Percentiles rank a stretch among this genome's conserved stretches.
These are phyloP conservation scores for Orussus abietinus DNA, from an alignment of 1,140 invertebrate genomes.

Conservation along the genomic window DNA sequence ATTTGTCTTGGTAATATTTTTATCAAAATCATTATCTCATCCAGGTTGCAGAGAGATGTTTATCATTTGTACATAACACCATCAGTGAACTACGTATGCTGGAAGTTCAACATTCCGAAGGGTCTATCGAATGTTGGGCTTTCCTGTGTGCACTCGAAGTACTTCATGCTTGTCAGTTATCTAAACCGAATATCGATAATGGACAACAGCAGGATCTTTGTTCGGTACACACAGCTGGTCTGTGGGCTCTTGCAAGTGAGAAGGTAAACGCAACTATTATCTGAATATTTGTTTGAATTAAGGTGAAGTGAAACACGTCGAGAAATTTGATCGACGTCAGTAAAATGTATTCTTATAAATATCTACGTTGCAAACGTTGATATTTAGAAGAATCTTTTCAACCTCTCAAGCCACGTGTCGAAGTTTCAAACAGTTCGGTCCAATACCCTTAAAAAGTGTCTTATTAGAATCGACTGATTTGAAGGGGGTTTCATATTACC, in stretches of 20 bases:
- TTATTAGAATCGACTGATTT: too few species aligned
- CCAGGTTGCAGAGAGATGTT: conserved; percentile 77
- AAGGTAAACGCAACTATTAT: conserved; percentile 61
- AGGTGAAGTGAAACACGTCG: too few species aligned
- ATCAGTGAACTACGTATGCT: conserved; percentile 76
- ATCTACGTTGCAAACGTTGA: conserved; percentile 1
- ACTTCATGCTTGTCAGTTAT: conserved; percentile 69
- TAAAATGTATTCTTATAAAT: conserved; percentile 6
- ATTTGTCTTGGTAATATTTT: conserved; percentile 12
- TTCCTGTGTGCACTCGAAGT: conserved; percentile 90
- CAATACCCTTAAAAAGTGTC: too few species aligned
- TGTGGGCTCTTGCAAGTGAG: conserved; percentile 89
- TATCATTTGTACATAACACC: conserved; percentile 83
- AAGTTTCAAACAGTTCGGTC: too few species aligned
- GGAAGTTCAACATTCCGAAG: conserved; percentile 72
- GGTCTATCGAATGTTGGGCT: conserved; percentile 88
- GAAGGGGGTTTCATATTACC: too few species aligned
- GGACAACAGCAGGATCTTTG: conserved; percentile 64
- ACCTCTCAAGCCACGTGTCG: too few species aligned
- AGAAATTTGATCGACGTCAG: neutral
- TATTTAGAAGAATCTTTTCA: conserved; percentile 14
- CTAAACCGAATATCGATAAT: conserved; percentile 62
- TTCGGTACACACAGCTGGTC: conserved; percentile 81
- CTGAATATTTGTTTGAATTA: conserved; percentile 9
- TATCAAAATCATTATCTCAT: too few species aligned